Evolutionary conservation across 2,113 vertebrate species (phyloP).

Genomic region (Phrynosoma blainvillii): DNA sequence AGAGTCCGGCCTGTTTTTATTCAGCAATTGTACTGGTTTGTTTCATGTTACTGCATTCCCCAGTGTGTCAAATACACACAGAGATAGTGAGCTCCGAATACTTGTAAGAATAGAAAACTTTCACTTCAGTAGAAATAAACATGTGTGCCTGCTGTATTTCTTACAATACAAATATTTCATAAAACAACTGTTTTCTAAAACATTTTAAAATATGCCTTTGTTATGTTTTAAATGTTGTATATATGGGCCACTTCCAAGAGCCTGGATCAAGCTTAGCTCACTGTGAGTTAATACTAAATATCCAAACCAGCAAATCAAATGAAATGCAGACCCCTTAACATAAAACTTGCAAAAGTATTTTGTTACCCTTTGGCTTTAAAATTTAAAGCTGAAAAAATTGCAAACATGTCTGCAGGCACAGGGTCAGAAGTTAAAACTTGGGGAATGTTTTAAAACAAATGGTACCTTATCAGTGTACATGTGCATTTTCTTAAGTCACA

Average conservation of each 20-base stretch:
- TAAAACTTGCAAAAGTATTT: constrained; percentile 50
- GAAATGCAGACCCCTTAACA: constrained; percentile 30
- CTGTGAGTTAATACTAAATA: constrained; percentile 41
- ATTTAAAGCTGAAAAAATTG: constrained; percentile 41
- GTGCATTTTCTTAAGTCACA: constrained; percentile 52
- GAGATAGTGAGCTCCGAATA: not conserved
- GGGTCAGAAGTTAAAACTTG: not conserved
- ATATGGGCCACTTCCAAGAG: constrained; percentile 33
- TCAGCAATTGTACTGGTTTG: constrained; percentile 52
- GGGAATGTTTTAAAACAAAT: constrained; percentile 61
- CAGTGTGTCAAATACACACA: constrained; percentile 49
- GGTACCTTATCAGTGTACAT: constrained; percentile 44
- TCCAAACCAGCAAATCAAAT: constrained; percentile 34
- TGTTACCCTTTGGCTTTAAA: constrained; percentile 54
- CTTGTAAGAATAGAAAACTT: constrained; percentile 49
- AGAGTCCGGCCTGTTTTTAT: constrained; percentile 68
- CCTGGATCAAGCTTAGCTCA: constrained; percentile 23
- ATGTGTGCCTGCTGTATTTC: constrained; percentile 19
- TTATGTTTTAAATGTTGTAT: constrained; percentile 28
- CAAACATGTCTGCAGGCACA: not conserved
- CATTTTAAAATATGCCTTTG: constrained; percentile 2
- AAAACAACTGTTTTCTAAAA: constrained; percentile 31
- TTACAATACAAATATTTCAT: constrained; percentile 37
- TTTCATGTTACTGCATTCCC: constrained; percentile 45
- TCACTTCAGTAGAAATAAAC: constrained; percentile 36